Percentiles rank a stretch among this genome's conserved stretches.
These are phyloP conservation scores for Pygmarrhopalites habei DNA, from an alignment of 1,140 invertebrate species.

Conservation along the genomic window DNA sequence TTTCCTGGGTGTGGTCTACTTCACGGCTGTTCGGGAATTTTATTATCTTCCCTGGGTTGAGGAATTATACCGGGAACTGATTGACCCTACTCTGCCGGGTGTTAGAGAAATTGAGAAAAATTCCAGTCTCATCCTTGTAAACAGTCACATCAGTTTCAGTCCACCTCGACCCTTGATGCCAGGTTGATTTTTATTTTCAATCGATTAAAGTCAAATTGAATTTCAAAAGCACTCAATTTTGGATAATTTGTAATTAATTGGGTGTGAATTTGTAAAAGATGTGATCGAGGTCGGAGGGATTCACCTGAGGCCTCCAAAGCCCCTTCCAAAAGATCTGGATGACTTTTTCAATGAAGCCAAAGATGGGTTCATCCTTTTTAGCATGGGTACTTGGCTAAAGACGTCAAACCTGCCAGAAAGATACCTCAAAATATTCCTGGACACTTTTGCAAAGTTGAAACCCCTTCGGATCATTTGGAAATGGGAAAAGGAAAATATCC, in stretches of 20 bases:
- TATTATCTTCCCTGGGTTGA: neutral
- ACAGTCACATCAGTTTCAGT: neutral
- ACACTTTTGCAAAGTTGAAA: conserved; percentile 57
- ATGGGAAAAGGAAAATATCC: conserved; percentile 44
- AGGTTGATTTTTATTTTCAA: no score
- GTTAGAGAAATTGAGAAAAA: conserved; percentile 2
- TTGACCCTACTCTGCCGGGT: neutral
- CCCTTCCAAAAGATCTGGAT: conserved; percentile 36
- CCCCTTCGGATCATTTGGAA: conserved; percentile 39
- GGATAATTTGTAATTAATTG: no score
- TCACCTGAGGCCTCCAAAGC: conserved; percentile 33
- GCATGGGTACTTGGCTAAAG: conserved; percentile 68
- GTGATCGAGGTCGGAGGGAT: conserved; percentile 32
- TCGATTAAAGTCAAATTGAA: no score
- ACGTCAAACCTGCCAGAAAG: conserved; percentile 65
- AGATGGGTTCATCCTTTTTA: conserved; percentile 67
- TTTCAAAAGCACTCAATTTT: no score
- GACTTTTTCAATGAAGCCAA: conserved; percentile 39
- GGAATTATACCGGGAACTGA: neutral
- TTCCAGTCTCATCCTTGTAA: neutral
- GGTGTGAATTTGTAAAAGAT: no score
- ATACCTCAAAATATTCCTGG: conserved; percentile 56
- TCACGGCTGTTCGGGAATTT: neutral
- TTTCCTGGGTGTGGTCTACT: neutral
- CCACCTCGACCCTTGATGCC: neutral